Conservation (phyloP, 2,888 invertebrate species). For the Protophormia terraenovae region DNA sequence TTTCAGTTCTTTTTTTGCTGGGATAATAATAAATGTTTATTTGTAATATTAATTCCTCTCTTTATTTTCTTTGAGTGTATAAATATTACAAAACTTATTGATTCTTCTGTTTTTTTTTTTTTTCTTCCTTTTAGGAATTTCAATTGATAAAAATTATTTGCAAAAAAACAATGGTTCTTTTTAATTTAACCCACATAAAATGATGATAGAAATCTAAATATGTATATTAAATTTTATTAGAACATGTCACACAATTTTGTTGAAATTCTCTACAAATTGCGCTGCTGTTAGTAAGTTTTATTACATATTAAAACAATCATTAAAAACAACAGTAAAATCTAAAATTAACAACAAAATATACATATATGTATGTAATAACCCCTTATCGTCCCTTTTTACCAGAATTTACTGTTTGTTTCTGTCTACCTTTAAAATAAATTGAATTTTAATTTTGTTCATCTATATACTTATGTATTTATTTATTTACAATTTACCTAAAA, state of each 20-base stretch:
- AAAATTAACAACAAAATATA: background rate
- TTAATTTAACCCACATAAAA: background rate
- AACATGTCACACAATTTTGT: conserved; percentile 18
- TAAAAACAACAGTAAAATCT: background rate
- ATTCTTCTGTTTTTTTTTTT: background rate
- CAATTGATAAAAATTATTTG: background rate
- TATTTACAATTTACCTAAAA: background rate
- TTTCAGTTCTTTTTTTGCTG: too few species aligned
- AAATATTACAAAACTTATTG: background rate
- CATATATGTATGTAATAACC: background rate
- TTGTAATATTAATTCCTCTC: too few species aligned
- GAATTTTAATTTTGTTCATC: conserved; percentile 7
- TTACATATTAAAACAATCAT: background rate
- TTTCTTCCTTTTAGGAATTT: background rate
- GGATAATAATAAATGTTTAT: too few species aligned
- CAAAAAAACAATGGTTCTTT: background rate
- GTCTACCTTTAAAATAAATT: background rate
- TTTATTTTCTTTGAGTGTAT: background rate
- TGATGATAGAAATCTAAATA: conserved; percentile 1
- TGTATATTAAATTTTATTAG: conserved; percentile 22
- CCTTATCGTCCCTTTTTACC: background rate
- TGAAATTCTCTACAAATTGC: background rate
- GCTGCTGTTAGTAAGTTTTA: background rate
- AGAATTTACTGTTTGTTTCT: background rate
- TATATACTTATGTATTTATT: too few species aligned